Conservation (phyloP, 2,888 invertebrate genomes). For the Polyommatus icarus region DNA sequence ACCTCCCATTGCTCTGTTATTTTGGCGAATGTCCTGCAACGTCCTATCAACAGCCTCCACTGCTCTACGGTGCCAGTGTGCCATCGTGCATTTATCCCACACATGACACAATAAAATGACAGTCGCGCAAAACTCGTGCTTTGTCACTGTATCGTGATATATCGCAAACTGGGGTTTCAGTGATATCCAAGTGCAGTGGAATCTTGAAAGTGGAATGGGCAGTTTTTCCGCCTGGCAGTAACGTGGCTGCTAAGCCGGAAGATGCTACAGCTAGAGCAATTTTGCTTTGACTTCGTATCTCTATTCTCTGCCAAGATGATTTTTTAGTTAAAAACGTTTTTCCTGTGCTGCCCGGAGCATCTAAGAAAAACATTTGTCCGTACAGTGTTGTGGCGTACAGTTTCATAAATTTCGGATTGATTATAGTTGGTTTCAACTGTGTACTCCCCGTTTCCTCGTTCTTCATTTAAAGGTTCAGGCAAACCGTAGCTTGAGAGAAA, state of each 20-base stretch:
- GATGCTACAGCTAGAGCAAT: conserved; percentile 52
- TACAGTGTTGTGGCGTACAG: not conserved
- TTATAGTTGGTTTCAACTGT: too few species aligned
- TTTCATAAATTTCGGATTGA: too few species aligned
- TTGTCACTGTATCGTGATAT: conserved; percentile 46
- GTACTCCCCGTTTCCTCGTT: too few species aligned
- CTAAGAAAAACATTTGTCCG: conserved; percentile 40
- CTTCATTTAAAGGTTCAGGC: too few species aligned
- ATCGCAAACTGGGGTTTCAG: conserved; percentile 43
- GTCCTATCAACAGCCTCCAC: conserved; percentile 47
- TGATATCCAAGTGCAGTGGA: conserved; percentile 40
- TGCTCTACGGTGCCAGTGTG: conserved; percentile 43
- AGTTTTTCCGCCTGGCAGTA: conserved; percentile 55
- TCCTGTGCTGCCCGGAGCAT: conserved; percentile 40
- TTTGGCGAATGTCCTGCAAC: conserved; percentile 45
- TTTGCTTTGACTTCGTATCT: conserved; percentile 42
- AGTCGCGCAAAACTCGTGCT: conserved; percentile 45
- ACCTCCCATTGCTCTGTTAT: conserved; percentile 44
- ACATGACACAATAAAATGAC: conserved; percentile 46
- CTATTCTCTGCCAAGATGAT: conserved; percentile 38
- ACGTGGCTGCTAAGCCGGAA: conserved; percentile 46
- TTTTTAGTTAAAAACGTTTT: conserved; percentile 41
- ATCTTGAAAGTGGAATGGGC: conserved; percentile 52
- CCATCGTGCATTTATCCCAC: conserved; percentile 46
- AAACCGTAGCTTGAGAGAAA: too few species aligned